These are phyloP conservation scores for Nephrotoma guestfalica DNA, from an alignment of 2,888 invertebrate species.

Conservation along the genomic window DNA sequence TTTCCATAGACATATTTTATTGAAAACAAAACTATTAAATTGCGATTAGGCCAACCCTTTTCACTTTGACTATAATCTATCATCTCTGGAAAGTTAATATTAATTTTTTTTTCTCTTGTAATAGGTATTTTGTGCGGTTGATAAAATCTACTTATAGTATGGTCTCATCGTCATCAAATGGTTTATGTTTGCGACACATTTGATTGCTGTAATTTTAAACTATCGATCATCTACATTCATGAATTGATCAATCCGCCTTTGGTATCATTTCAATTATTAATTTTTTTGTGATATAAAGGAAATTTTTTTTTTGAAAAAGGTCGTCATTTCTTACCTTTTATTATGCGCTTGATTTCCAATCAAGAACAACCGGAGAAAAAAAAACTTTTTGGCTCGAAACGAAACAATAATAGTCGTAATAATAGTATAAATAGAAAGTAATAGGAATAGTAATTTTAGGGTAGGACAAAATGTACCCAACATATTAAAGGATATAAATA, in stretches of 20 bases:
- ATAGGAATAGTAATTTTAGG: not conserved
- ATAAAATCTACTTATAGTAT: not conserved
- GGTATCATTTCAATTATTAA: not conserved
- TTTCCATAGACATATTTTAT: not conserved
- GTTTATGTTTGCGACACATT: not conserved
- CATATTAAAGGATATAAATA: not conserved
- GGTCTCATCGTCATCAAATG: not conserved
- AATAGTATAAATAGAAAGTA: not conserved
- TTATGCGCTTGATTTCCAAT: not conserved
- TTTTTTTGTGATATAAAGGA: not conserved
- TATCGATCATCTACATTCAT: not conserved
- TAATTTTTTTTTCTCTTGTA: not conserved
- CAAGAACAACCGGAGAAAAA: not conserved
- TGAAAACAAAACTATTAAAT: not conserved
- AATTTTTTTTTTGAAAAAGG: not conserved
- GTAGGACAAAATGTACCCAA: not conserved
- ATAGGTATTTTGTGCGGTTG: not conserved
- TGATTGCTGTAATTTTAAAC: not conserved
- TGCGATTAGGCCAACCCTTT: not conserved
- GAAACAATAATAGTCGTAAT: not conserved
- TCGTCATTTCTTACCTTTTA: not conserved
- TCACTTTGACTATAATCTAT: not conserved
- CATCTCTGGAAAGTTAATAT: not conserved
- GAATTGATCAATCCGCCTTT: not conserved
- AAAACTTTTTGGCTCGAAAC: not conserved